These are phyloP conservation scores for Puffinus mauretanicus DNA, from an alignment of 2,113 vertebrate species.

Conservation along the genomic window DNA sequence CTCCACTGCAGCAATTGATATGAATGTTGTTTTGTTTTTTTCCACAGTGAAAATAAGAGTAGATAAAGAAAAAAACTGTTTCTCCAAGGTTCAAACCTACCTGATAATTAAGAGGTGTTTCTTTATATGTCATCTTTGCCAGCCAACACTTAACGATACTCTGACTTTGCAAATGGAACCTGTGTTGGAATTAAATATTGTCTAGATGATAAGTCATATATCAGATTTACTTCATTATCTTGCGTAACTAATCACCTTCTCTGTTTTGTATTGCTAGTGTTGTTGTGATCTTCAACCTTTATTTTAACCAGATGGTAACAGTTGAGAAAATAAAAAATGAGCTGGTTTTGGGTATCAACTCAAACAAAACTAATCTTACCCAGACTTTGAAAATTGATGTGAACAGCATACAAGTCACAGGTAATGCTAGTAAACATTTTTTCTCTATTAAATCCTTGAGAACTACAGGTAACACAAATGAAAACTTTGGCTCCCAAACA, in stretches of 20 bases:
- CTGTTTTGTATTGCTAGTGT: conserved; percentile 56
- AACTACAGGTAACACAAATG: background rate
- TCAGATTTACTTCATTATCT: background rate
- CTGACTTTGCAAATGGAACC: background rate
- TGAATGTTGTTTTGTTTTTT: background rate
- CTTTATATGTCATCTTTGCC: background rate
- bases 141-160: background rate
- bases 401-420: conserved; percentile 74
- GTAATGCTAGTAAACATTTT: conserved; percentile 50
- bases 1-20: background rate
- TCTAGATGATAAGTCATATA: background rate
- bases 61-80: background rate
- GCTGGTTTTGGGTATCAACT: conserved; percentile 57
- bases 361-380: conserved; percentile 54
- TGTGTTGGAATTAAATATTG: background rate
- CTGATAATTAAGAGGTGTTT: background rate
- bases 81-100: background rate
- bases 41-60: background rate
- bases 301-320: conserved; percentile 60
- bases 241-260: background rate
- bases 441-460: conserved; percentile 24
- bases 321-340: conserved; percentile 62
- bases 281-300: conserved; percentile 66
- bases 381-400: conserved; percentile 69
- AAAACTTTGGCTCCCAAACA: background rate